Percentiles rank a stretch among this genome's conserved stretches.
Evolutionary conservation across 2,888 invertebrate species (phyloP).

Genomic region (Tanypteryx hageni): DNA sequence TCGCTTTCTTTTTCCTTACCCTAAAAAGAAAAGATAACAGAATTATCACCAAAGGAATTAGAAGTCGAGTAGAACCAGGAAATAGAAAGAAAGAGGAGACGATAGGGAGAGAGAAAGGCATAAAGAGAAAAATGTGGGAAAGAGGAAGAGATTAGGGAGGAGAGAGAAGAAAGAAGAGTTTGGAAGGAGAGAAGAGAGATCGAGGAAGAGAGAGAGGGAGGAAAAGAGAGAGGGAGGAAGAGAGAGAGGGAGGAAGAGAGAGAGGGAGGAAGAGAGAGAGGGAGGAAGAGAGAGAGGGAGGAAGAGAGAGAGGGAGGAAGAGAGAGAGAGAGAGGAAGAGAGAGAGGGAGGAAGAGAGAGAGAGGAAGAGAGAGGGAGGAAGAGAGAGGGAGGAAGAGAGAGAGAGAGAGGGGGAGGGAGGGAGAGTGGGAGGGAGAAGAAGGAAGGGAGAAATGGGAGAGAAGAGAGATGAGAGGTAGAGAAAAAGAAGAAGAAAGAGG

Average conservation of each 20-base stretch:
- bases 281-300: neutral
- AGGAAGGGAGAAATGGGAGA: neutral
- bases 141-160: neutral
- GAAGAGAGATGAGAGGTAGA: neutral
- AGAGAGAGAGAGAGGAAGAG: neutral
- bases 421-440: neutral
- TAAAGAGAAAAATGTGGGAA: too few species aligned
- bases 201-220: neutral
- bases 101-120: too few species aligned
- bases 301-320: neutral
- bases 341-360: neutral
- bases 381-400: neutral
- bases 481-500: neutral
- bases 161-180: neutral
- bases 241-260: neutral
- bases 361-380: neutral
- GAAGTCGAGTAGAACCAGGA: too few species aligned
- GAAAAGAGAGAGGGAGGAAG: too few species aligned
- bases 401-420: neutral
- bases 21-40: too few species aligned
- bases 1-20: too few species aligned
- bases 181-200: neutral
- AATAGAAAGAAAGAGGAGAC: too few species aligned
- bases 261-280: neutral
- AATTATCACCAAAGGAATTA: too few species aligned